These are phyloP conservation scores for Drosophila bipectinata DNA, from an alignment of 1,140 invertebrate species.

Conservation along the genomic window DNA sequence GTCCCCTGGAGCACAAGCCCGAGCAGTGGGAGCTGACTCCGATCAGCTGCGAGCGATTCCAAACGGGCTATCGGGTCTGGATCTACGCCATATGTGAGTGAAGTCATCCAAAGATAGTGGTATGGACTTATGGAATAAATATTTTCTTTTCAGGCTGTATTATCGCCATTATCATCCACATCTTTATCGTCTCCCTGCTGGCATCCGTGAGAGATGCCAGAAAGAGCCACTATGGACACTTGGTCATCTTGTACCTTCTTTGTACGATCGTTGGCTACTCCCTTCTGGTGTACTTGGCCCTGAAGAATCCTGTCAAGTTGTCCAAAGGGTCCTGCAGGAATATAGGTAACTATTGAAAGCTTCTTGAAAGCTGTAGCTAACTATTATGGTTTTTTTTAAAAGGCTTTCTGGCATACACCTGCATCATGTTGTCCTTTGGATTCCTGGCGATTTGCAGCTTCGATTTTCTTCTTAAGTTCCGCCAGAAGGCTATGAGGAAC, in stretches of 20 bases:
- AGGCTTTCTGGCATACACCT: slow-evolving; percentile 89
- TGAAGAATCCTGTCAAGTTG: slow-evolving; percentile 75
- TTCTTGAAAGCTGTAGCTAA: rapidly evolving
- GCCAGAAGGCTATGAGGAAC: slow-evolving; percentile 84
- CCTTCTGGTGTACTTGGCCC: slow-evolving; percentile 64
- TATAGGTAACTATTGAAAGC: slow-evolving; percentile 44
- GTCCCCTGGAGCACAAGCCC: slow-evolving; percentile 65
- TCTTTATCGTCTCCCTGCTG: slow-evolving; percentile 62
- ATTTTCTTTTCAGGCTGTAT: slow-evolving; percentile 50
- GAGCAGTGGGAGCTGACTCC: slow-evolving; percentile 66
- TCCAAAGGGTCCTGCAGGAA: slow-evolving; percentile 68
- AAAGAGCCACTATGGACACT: slow-evolving; percentile 70
- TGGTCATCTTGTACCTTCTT: slow-evolving; percentile 74
- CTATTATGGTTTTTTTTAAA: neutral
- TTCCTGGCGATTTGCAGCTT: slow-evolving; percentile 91
- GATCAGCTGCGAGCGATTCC: slow-evolving; percentile 73
- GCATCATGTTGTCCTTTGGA: slow-evolving; percentile 89
- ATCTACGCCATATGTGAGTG: slow-evolving; percentile 78
- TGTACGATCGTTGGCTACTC: slow-evolving; percentile 55
- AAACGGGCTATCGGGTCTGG: slow-evolving; percentile 73
- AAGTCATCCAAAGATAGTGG: neutral
- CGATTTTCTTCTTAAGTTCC: slow-evolving; percentile 90
- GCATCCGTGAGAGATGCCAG: slow-evolving; percentile 61
- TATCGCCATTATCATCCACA: slow-evolving; percentile 72
- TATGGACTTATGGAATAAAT: neutral